Evolutionary conservation across 2,113 vertebrate species (phyloP), one percentile per base, ranked within the genome.

Genomic region (Mystacornis crossleyi): DNA sequence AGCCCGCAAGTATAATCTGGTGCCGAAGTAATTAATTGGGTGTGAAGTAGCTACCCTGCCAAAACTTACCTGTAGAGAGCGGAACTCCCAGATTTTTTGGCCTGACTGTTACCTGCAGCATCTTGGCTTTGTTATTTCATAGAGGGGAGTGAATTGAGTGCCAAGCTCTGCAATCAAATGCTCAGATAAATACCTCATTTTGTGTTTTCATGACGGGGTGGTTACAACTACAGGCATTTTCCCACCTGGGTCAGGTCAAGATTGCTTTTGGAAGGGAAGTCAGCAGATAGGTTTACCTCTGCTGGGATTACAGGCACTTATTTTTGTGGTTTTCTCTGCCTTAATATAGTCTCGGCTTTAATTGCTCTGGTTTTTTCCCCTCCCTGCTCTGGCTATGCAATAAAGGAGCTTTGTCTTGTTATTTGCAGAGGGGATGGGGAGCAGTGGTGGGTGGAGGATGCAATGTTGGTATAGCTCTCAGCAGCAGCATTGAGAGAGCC

Each of bases 21-120:
- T 94, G 96, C 88, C 97, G 98, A 98, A 97, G 95, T 98, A 98
- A 98, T 98, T 98, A 98, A 98, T 97, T 97, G 96, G 96, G 98
- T 98, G 98, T 98, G 97, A 98, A 97, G 89, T 42, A 64, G 95
- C 97, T 96, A 93, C 90, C 67, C 90, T 97, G 97, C 98, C 98
- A 98, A 98, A 97, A 98, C 67, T 95, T 95, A 94, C 97, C 97
- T 95, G 95, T 64, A 87, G 87, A 96, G 96, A 95, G 82, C 8
- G 50, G 97, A 90, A 86, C 66, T 94, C 18, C 6, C 87, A 96
- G 95, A 95, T 69, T 89, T 95, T 94, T 97, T 97, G 81, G 66
- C 47, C 91, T 90, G 92, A 28, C 86, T 96, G 90, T 92, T 96
- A 92, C 96, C 65, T 97, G 90, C 95, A 81, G 91, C 28, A 62